Conservation (phyloP, 2,797 vertebrate genomes). For the Cyclura pinguis region DNA sequence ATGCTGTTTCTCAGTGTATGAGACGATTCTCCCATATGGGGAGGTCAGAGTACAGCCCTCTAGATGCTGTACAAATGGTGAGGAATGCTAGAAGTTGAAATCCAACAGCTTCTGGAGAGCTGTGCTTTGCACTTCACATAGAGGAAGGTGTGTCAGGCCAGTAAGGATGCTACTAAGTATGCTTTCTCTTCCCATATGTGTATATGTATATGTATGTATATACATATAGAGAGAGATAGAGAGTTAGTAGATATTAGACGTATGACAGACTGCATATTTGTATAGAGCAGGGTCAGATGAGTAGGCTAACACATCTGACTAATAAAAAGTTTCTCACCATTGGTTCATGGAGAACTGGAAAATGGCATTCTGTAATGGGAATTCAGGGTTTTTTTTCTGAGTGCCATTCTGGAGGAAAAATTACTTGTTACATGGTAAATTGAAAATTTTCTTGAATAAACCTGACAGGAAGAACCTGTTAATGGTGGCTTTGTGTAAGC, state of each 20-base stretch:
- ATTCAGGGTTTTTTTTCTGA: conserved; percentile 42
- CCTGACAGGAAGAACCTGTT: conserved; percentile 40
- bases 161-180: neutral
- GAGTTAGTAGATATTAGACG: too few relatives aligned
- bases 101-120: too few relatives aligned
- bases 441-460: conserved; percentile 52
- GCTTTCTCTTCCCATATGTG: neutral
- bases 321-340: conserved; percentile 47
- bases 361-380: conserved; percentile 63
- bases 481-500: neutral
- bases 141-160: neutral
- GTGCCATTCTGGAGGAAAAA: conserved; percentile 29
- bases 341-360: conserved; percentile 30
- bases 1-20: neutral
- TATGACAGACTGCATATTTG: neutral
- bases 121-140: too few relatives aligned
- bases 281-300: neutral
- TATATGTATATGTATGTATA: neutral
- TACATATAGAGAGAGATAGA: too few relatives aligned
- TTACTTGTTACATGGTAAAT: conserved; percentile 34
- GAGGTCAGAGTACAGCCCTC: too few relatives aligned
- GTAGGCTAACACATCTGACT: neutral
- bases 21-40: neutral
- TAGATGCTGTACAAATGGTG: too few relatives aligned
- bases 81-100: too few relatives aligned